phyloP scores from a whole-genome alignment of 37 sponge, comb jelly and placozoan genomes.

The Agelas oroides region DNA sequence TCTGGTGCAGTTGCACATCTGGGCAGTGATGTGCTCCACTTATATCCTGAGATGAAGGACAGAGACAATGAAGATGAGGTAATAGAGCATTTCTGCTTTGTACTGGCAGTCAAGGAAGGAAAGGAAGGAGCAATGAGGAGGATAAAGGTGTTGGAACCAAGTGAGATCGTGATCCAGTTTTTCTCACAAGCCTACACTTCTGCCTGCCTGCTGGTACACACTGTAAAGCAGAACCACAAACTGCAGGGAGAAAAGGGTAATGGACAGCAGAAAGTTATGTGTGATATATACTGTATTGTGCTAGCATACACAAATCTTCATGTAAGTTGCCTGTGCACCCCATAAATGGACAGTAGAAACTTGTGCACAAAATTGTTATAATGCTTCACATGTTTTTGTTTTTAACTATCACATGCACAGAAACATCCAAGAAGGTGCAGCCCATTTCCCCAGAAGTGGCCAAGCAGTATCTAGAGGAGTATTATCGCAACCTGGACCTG shows the following conservation, averaged over 20 bases:
- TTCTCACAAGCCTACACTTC: not conserved
- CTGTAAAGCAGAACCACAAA: too few relatives aligned
- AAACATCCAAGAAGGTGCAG: conserved; percentile 2
- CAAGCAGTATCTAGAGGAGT: conserved; percentile 16
- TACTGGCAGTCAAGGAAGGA: too few relatives aligned
- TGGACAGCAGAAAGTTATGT: too few relatives aligned
- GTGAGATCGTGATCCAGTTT: not conserved
- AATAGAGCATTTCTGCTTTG: conserved; percentile 19
- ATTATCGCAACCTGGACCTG: not conserved
- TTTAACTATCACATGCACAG: conserved; percentile 5
- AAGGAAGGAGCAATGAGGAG: not conserved
- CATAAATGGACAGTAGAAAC: too few relatives aligned
- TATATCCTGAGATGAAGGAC: conserved; percentile 40
- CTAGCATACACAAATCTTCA: too few relatives aligned
- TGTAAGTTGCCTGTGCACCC: too few relatives aligned
- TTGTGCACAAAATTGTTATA: too few relatives aligned
- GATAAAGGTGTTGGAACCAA: not conserved
- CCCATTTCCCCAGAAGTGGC: conserved; percentile 2
- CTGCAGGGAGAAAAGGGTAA: too few relatives aligned
- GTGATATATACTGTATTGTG: too few relatives aligned
- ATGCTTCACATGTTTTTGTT: too few relatives aligned
- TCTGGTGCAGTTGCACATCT: conserved; percentile 23
- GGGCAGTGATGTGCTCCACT: not conserved
- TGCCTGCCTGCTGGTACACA: conserved; percentile 8
- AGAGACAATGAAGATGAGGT: conserved; percentile 49